Evolutionary conservation across 2,888 invertebrate species (phyloP).

Genomic region (Lasius platythorax): DNA sequence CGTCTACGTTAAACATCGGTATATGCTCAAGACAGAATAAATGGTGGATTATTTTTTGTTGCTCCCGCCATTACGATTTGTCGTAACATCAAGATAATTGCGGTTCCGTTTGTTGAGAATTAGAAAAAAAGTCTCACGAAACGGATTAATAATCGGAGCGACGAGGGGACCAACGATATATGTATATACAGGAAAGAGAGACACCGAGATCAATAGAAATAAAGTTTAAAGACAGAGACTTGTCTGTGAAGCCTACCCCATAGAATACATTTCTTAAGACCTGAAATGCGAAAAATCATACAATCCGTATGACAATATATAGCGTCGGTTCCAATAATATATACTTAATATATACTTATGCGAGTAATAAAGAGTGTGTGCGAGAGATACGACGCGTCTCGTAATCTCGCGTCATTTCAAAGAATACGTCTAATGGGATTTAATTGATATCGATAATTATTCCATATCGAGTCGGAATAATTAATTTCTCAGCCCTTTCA

Average conservation of each 20-base stretch:
- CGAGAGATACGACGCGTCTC: neutral
- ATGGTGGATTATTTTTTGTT: slow-evolving; percentile 49
- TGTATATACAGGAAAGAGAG: slow-evolving; percentile 49
- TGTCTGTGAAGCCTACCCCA: slow-evolving; percentile 80
- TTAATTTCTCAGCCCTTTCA: slow-evolving; percentile 10
- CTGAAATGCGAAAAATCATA: slow-evolving; percentile 84
- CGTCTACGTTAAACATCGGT: slow-evolving; percentile 76
- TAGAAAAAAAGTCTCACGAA: slow-evolving; percentile 27
- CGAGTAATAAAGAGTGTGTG: neutral
- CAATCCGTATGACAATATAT: slow-evolving; percentile 78
- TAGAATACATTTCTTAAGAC: slow-evolving; percentile 83
- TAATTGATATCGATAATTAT: slow-evolving; percentile 35
- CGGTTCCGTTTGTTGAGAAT: slow-evolving; percentile 43
- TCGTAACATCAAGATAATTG: slow-evolving; percentile 32
- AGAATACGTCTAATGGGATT: slow-evolving; percentile 40
- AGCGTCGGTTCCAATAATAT: slow-evolving; percentile 61
- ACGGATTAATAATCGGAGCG: slow-evolving; percentile 12
- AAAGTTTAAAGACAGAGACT: slow-evolving; percentile 63
- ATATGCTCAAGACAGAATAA: slow-evolving; percentile 69
- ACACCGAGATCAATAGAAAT: slow-evolving; percentile 66
- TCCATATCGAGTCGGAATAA: slow-evolving; percentile 20
- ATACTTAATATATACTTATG: slow-evolving; percentile 29
- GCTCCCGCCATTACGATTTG: slow-evolving; percentile 28
- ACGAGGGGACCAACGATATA: slow-evolving; percentile 24
- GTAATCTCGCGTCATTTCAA: slow-evolving; percentile 34